Conservation (phyloP, 2,797 vertebrate genomes). For the Pseudotriccus pelzelni region DNA sequence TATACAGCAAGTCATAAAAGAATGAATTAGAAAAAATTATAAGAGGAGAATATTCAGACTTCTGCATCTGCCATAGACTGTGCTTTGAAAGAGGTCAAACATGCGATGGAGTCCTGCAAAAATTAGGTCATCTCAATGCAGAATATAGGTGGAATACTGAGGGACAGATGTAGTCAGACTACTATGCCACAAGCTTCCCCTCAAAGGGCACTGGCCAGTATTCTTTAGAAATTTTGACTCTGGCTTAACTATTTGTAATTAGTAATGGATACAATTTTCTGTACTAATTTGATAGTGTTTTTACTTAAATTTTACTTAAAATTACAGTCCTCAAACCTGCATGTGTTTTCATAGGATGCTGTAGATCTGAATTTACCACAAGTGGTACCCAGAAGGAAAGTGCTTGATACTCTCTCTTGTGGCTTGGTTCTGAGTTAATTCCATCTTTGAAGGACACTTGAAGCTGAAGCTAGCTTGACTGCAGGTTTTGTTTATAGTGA, state of each 20-base stretch:
- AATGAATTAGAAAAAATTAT: neutral
- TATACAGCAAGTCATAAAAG: neutral
- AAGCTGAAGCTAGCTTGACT: neutral
- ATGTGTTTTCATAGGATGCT: neutral
- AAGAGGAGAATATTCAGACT: neutral
- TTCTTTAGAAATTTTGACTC: neutral
- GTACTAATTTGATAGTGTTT: neutral
- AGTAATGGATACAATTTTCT: neutral
- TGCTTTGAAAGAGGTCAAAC: neutral
- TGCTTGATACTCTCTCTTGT: neutral
- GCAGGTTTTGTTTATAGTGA: neutral
- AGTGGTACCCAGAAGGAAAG: neutral
- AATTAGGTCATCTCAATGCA: neutral
- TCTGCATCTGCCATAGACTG: neutral
- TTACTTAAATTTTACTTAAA: neutral
- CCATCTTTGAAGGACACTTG: neutral
- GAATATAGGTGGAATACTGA: neutral
- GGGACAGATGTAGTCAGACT: neutral
- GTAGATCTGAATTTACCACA: neutral
- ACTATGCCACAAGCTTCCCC: neutral
- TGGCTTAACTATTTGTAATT: neutral
- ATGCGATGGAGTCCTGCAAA: neutral
- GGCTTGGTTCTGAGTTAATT: neutral
- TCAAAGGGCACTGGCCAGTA: neutral
- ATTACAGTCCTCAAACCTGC: neutral